A percentile compares a stretch with the other conserved stretches of the same genome.
phyloP scores from a whole-genome alignment of 2,888 invertebrate species.

The Stictocephala bisonia region DNA sequence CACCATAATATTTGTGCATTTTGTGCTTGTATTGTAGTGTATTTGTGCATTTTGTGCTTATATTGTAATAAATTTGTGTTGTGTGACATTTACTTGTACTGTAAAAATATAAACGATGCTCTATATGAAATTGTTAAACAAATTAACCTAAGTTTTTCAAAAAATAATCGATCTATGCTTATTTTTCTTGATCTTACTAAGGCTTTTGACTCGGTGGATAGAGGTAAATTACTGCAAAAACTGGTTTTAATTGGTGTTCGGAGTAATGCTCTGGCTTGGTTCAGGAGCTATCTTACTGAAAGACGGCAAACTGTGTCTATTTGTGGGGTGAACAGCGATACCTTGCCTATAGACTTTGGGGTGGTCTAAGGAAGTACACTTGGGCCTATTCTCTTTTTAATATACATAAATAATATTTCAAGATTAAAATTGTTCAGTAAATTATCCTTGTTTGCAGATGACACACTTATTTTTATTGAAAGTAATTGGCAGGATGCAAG shows the following conservation, averaged over 20 bases:
- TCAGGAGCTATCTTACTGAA: constrained; percentile 26
- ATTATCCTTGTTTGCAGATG: constrained; percentile 26
- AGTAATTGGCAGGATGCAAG: background rate
- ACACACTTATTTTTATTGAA: background rate
- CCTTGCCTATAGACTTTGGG: background rate
- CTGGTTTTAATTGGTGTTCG: constrained; percentile 8
- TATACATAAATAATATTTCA: constrained; percentile 29
- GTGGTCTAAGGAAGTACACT: constrained; percentile 15
- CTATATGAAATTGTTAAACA: constrained; percentile 6
- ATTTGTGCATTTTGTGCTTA: too few species aligned
- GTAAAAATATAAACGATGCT: constrained; percentile 14
- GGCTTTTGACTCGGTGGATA: constrained; percentile 31
- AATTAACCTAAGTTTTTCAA: background rate
- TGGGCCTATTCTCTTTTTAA: constrained; percentile 20
- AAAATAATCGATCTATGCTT: background rate
- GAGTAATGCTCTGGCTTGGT: constrained; percentile 16
- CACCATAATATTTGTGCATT: too few species aligned
- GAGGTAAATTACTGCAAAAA: constrained; percentile 5
- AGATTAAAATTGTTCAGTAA: background rate
- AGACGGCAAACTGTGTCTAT: constrained; percentile 15
- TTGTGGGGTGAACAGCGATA: constrained; percentile 1
- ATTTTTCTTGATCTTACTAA: constrained; percentile 35
- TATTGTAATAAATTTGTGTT: too few species aligned
- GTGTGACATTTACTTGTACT: too few species aligned
- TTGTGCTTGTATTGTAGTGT: too few species aligned